Conservation (phyloP, 1,140 invertebrate genomes). For the Ceratosolen fusciceps region DNA sequence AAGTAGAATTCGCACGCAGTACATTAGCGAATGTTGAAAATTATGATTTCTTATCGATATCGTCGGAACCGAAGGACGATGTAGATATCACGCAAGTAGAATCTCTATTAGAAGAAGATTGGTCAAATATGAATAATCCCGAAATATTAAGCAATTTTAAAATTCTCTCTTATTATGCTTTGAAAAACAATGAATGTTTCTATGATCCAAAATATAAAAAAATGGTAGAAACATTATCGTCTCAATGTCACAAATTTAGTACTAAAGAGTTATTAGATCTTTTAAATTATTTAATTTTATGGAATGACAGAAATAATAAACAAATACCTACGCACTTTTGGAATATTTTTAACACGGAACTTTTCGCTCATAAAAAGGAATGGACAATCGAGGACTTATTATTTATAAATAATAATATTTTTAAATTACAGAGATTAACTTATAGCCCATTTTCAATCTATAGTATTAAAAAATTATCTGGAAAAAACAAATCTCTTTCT, state of each 20-base stretch:
- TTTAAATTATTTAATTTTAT: slow-evolving; percentile 51
- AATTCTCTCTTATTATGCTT: slow-evolving; percentile 49
- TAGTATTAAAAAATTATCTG: slow-evolving; percentile 68
- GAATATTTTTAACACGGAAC: slow-evolving; percentile 73
- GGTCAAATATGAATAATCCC: slow-evolving; percentile 25
- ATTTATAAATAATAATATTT: slow-evolving; percentile 71
- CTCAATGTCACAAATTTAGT: background rate
- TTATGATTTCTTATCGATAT: background rate
- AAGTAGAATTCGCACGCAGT: background rate
- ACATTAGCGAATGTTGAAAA: background rate
- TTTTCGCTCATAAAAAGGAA: slow-evolving; percentile 62
- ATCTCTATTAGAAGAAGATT: slow-evolving; percentile 43
- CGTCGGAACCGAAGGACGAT: background rate
- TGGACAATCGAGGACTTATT: slow-evolving; percentile 68
- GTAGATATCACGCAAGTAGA: slow-evolving; percentile 29
- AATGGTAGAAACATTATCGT: slow-evolving; percentile 60
- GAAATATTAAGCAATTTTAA: slow-evolving; percentile 51
- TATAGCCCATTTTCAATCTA: slow-evolving; percentile 67
- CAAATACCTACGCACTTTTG: slow-evolving; percentile 58
- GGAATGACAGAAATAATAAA: background rate
- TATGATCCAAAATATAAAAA: slow-evolving; percentile 31
- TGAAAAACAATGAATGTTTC: background rate
- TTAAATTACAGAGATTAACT: slow-evolving; percentile 63
- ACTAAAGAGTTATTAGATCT: slow-evolving; percentile 38
- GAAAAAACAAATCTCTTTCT: slow-evolving; percentile 53